Conservation (phyloP, 2,113 vertebrate genomes). For the Equus quagga region DNA sequence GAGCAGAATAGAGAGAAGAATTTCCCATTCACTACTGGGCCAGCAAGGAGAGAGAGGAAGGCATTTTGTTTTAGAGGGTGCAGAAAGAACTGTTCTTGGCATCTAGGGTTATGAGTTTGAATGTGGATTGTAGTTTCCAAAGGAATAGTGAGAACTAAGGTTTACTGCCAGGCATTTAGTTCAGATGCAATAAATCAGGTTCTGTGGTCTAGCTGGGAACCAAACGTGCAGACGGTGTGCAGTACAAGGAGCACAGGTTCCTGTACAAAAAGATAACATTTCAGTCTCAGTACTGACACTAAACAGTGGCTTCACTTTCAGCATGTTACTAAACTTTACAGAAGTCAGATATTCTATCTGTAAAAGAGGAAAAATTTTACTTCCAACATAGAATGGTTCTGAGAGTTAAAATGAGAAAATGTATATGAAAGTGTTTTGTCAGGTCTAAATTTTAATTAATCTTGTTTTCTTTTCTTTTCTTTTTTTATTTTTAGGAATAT, state of each 20-base stretch:
- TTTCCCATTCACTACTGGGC: neutral
- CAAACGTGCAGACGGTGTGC: neutral
- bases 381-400: neutral
- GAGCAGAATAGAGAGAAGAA: neutral
- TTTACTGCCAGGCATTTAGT: neutral
- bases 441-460: conserved; percentile 6
- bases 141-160: neutral
- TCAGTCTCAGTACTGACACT: neutral
- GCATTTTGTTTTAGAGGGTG: neutral
- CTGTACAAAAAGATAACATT: neutral
- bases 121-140: neutral
- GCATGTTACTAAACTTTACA: neutral
- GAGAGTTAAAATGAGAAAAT: neutral
- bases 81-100: neutral
- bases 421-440: neutral
- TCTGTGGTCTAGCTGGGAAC: neutral
- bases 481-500: no score
- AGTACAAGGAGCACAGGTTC: neutral
- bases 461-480: neutral
- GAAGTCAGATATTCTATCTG: neutral
- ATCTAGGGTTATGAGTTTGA: neutral
- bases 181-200: neutral
- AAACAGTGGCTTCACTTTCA: neutral
- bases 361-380: neutral
- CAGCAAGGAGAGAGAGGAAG: neutral